phyloP scores from a whole-genome alignment of 2,888 invertebrate species.

The Pardosa pseudoannulata region DNA sequence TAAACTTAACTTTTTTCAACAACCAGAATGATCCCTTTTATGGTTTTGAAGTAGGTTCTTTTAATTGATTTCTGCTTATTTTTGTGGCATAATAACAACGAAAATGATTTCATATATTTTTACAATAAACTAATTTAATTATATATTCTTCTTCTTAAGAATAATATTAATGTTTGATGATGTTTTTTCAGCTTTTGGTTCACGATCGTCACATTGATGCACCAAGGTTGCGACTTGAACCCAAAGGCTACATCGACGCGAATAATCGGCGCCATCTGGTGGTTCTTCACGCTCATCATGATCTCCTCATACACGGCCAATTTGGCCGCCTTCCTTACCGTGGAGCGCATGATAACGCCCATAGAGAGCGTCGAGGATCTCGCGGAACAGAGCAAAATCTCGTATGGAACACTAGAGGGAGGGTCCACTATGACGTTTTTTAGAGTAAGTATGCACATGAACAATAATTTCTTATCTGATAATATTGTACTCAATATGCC shows the following conservation, averaged over 20 bases:
- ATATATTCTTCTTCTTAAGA: too few species aligned
- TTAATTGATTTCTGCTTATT: too few species aligned
- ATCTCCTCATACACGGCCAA: conserved; percentile 99
- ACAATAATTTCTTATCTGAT: too few species aligned
- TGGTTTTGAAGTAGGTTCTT: too few species aligned
- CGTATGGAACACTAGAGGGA: conserved; percentile 94
- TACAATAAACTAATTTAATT: too few species aligned
- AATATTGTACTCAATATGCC: too few species aligned
- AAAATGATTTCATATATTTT: too few species aligned
- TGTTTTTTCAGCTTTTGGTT: conserved; percentile 81
- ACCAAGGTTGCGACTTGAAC: conserved; percentile 93
- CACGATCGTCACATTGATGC: conserved; percentile 85
- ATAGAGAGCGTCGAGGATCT: conserved; percentile 97
- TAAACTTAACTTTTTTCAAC: too few species aligned
- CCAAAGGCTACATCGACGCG: conserved; percentile 89
- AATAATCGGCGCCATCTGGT: conserved; percentile 98
- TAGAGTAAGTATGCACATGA: conserved; percentile 87
- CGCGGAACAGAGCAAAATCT: conserved; percentile 93
- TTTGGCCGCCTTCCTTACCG: conserved; percentile 97
- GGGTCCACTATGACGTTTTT: conserved; percentile 99
- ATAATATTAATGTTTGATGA: too few species aligned
- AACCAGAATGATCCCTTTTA: too few species aligned
- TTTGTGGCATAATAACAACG: too few species aligned
- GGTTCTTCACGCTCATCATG: conserved; percentile 99
- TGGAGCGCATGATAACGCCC: conserved; percentile 95